Evolutionary conservation across 2,797 vertebrate species (phyloP).

Genomic region (Cossypha polioptera): DNA sequence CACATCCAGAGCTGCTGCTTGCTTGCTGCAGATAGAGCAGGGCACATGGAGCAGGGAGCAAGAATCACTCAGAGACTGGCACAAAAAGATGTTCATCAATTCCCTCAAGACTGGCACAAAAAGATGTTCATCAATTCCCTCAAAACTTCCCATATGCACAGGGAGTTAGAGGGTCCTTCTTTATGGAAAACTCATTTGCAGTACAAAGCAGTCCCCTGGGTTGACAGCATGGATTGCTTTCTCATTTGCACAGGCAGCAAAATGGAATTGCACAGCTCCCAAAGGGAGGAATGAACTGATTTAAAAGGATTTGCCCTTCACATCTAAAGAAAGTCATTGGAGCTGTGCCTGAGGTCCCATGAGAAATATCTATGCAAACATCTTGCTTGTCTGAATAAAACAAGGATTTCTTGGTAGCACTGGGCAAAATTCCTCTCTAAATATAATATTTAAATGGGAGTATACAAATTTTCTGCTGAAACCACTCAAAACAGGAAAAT

Average conservation of each 20-base stretch:
- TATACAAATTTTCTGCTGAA: not conserved
- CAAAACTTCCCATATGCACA: fast-evolving
- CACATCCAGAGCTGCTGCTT: not conserved
- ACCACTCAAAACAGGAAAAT: not conserved
- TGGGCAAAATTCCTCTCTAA: not conserved
- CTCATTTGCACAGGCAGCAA: not conserved
- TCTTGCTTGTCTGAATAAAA: not conserved
- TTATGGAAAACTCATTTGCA: not conserved
- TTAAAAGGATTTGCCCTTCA: not conserved
- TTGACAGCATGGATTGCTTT: fast-evolving
- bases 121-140: not conserved
- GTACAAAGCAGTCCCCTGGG: not conserved
- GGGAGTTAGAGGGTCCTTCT: not conserved
- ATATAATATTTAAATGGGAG: not conserved
- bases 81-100: not conserved
- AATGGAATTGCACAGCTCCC: not conserved
- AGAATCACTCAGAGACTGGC: fast-evolving
- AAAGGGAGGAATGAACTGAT: not conserved
- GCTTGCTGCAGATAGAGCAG: fast-evolving
- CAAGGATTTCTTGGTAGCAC: not conserved
- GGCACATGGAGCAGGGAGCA: not conserved
- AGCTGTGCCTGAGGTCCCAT: not conserved
- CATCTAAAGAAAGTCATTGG: not conserved
- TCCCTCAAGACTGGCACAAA: not conserved
- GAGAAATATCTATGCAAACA: not conserved